phyloP scores from a whole-genome alignment of 2,888 invertebrate species.

The Caenorhabditis zanzibari region DNA sequence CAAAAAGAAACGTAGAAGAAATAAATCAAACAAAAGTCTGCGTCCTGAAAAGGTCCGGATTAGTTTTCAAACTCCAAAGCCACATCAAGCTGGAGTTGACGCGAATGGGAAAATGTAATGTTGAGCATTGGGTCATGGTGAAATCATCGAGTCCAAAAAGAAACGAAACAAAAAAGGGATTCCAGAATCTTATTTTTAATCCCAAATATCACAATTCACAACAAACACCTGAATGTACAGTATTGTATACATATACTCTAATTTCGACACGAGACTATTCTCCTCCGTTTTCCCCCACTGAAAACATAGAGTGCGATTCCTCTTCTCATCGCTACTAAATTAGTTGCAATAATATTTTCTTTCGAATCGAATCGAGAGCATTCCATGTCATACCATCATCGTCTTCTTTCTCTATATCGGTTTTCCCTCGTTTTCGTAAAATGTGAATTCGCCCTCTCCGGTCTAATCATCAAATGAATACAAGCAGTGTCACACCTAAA shows the following conservation, averaged over 20 bases:
- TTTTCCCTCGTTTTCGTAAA: conserved; percentile 38
- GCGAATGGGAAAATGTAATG: too few species aligned
- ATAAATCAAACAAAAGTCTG: neutral
- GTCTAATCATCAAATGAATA: conserved; percentile 53
- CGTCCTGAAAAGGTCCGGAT: too few species aligned
- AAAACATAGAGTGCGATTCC: conserved; percentile 36
- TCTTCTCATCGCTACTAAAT: conserved; percentile 16
- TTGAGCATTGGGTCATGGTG: too few species aligned
- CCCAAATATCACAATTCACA: neutral
- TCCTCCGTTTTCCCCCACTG: neutral
- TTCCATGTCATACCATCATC: conserved; percentile 21
- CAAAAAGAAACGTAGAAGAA: neutral
- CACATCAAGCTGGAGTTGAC: too few species aligned
- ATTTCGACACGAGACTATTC: conserved; percentile 21
- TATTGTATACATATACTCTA: neutral
- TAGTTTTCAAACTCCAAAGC: too few species aligned
- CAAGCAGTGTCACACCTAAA: conserved; percentile 41
- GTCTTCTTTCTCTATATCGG: conserved; percentile 23
- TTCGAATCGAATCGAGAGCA: conserved; percentile 27
- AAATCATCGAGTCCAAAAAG: too few species aligned
- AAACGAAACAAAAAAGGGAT: too few species aligned
- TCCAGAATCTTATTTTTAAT: neutral
- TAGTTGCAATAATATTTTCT: conserved; percentile 21
- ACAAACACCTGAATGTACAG: neutral
- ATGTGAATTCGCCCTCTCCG: conserved; percentile 44